Percentiles rank a stretch among this genome's conserved stretches.
These are phyloP conservation scores for Tor tambroides DNA, from an alignment of 2,113 vertebrate genomes.

Conservation along the genomic window DNA sequence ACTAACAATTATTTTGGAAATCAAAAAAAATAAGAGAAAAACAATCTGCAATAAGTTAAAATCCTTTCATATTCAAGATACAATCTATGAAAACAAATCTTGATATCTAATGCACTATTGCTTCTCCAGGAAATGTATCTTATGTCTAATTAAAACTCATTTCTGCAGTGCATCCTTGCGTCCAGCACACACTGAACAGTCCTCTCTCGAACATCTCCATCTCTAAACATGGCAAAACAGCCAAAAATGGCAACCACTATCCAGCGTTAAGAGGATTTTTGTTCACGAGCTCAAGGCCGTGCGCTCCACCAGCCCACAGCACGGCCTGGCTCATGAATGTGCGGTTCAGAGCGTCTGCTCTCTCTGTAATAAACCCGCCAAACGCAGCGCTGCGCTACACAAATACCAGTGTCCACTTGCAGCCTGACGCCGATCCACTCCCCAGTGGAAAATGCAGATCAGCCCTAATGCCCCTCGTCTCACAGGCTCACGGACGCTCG, in stretches of 20 bases:
- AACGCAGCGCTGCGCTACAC: conserved; percentile 61
- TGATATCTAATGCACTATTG: background rate
- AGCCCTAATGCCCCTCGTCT: conserved; percentile 57
- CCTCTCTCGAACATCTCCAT: background rate
- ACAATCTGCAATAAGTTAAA: background rate
- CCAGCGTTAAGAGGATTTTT: background rate
- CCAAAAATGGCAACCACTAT: background rate
- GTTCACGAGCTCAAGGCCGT: background rate
- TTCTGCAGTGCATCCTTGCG: background rate
- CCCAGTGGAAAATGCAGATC: conserved; percentile 73
- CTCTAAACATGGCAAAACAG: background rate
- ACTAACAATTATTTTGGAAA: too few relatives aligned
- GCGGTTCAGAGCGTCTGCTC: conserved; percentile 29
- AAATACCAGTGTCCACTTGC: conserved; percentile 66
- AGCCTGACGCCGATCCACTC: conserved; percentile 61
- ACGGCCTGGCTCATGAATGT: background rate
- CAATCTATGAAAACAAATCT: background rate
- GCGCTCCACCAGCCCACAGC: too few relatives aligned
- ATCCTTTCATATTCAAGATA: background rate
- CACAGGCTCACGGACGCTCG: conserved; percentile 35
- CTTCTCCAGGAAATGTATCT: background rate
- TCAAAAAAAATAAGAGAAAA: background rate
- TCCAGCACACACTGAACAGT: background rate
- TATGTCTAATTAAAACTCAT: background rate
- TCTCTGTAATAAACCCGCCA: conserved; percentile 41